phyloP scores from a whole-genome alignment of 2,888 invertebrate species.

The Catocala sponsa region DNA sequence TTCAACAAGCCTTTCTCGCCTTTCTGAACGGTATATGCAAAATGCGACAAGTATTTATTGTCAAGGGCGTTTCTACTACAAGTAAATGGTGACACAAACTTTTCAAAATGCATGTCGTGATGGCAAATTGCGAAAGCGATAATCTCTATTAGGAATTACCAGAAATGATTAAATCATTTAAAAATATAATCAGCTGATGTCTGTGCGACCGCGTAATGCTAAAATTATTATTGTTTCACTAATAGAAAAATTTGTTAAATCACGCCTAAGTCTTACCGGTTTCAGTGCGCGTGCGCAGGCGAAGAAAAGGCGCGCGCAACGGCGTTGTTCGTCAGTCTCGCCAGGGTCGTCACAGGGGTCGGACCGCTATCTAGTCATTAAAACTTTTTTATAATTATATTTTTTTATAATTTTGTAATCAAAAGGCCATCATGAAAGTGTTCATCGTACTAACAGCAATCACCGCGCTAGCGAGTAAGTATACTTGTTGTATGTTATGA shows the following conservation, averaged over 20 bases:
- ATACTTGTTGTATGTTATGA: constrained; percentile 35
- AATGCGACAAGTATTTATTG: constrained; percentile 26
- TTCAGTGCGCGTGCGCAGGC: constrained; percentile 72
- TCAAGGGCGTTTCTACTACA: constrained; percentile 34
- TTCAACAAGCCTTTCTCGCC: constrained; percentile 12
- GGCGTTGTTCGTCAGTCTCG: constrained; percentile 77
- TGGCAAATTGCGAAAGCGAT: constrained; percentile 27
- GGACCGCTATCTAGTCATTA: constrained; percentile 85
- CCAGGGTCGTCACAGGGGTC: constrained; percentile 80
- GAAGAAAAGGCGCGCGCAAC: constrained; percentile 85
- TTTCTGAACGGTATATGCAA: constrained; percentile 24
- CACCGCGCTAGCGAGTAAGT: constrained; percentile 84
- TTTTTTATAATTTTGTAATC: constrained; percentile 66
- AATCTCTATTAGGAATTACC: constrained; percentile 21
- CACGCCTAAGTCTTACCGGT: constrained; percentile 82
- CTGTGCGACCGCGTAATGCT: constrained; percentile 58
- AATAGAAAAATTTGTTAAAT: constrained; percentile 78
- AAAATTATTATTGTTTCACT: constrained; percentile 74
- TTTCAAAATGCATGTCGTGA: constrained; percentile 10
- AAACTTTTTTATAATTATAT: constrained; percentile 60
- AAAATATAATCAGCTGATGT: constrained; percentile 59
- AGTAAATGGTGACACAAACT: constrained; percentile 15
- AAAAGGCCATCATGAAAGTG: constrained; percentile 85
- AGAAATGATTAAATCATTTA: constrained; percentile 34
- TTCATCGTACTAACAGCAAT: constrained; percentile 82